Evolutionary conservation across 30 jellyfish, hydroid and myxozoan species (phyloP), one percentile per base, ranked within the genome.

Genomic region (Chironex yamaguchii): DNA sequence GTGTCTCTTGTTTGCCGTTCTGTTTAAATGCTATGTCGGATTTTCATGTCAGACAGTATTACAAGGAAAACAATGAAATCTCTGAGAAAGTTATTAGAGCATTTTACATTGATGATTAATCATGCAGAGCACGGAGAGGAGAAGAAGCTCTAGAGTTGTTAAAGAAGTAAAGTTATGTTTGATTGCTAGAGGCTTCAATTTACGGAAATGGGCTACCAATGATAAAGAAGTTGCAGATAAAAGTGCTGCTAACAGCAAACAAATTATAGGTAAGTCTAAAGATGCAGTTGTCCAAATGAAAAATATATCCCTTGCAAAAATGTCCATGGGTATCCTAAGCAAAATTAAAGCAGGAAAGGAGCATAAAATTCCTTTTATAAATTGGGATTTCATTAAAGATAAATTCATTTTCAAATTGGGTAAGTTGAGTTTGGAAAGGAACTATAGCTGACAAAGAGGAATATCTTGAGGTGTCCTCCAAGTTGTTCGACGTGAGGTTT

Each of bases 181-280:
- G 64, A n/a, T 65, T 14, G 81, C 80, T 51, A 79, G 80, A 33
- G 89, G 89, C 13, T 76, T 76, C 63, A 76, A 76, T 36, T 35
- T 76, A 9, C 26, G 89, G 11, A 76, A 76, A 52, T 76, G 89
- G 89, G 89, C 89, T 2, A 26, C 89, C 11, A 76, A 76, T 51
- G 34, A 32, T 32, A 32, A 29, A 1, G 83, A 69, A 9, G 26
- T 69, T 33, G 36, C 26, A 4, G 73, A 33, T 2, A 69, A 13
- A 33, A 69, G 34, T 32, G 83, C 11, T 12, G 73, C 17, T 4
- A 12, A 4, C 2, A 26, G 14, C 11, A 32, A 3, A 3, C 22
- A 54, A 27, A 33, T 32, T 26, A 2, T 2, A 1, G 64, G 25
- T 2, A 33, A 26, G 11, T 4, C 17, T 3, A 69, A 32, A 2